Conservation (phyloP, 2,113 vertebrate genomes). For the Steatornis caripensis region DNA sequence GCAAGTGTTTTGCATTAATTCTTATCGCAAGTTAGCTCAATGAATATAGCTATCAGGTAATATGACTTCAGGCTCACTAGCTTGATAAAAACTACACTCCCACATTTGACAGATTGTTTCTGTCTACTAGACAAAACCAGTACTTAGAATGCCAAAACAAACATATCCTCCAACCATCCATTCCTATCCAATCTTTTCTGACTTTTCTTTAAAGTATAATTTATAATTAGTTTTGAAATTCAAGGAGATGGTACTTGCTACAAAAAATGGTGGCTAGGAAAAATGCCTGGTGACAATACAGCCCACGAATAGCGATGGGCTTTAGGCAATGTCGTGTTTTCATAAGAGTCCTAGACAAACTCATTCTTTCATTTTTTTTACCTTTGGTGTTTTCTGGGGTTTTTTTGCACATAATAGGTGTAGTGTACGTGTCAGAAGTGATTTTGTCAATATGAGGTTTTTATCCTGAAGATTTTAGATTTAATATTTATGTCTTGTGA, state of each 20-base stretch:
- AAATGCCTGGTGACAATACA: neutral
- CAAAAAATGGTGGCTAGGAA: neutral
- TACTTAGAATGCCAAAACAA: neutral
- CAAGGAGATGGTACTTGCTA: neutral
- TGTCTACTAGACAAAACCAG: neutral
- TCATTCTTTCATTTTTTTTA: neutral
- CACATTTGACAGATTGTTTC: neutral
- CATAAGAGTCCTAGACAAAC: neutral
- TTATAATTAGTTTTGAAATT: neutral
- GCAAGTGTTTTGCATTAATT: neutral
- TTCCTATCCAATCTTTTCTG: neutral
- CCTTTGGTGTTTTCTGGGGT: neutral
- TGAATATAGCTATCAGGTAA: neutral
- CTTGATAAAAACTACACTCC: neutral
- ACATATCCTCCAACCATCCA: neutral
- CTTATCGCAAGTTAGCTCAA: neutral
- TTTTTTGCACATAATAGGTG: neutral
- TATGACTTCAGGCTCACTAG: neutral
- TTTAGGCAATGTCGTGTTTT: neutral
- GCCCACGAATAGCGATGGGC: neutral
- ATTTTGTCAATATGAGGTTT: neutral
- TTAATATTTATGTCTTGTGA: neutral
- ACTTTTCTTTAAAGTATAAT: neutral
- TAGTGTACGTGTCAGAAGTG: neutral
- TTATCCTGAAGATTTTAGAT: neutral